Evolutionary conservation across 2,113 vertebrate genomes (phyloP), one percentile per base, ranked within the genome.

Genomic region (Rhinoderma darwinii): DNA sequence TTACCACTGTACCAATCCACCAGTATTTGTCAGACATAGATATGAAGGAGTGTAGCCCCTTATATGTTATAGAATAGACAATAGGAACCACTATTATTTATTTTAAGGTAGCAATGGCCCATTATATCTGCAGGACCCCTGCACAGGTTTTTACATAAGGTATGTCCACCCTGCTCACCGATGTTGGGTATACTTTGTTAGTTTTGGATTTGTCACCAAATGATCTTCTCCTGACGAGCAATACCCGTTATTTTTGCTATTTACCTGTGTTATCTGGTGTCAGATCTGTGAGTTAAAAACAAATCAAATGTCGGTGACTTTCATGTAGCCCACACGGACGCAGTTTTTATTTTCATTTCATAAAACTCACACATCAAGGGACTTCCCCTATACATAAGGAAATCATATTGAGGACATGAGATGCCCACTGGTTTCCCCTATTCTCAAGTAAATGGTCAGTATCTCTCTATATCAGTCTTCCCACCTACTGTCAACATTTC

Each of bases 351-450:
- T 68, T 73, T 73, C 3, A 37, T 20, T 3, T 41, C 22, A 41
- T 11, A 22, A 22, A 22, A 74, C 22, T 27, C 39, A 18, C 41
- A 56, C 51, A 80, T 37, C 32, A 37, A 59, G 32, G 76, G 77
- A 35, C 50, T 56, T 80, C 50, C 77, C 77, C 77, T 59, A 15
- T 3, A 39, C 51, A 25, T 22, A n/a, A 37, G 17, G 30, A 4
- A 22, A 20, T 59, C 22, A 14, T 80, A 80, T 37, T 59, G 51
- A 80, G 77, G 77, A 80, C 77, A 59, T 27, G 27, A 30, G 30
- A 51, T 32, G 17, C 44, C n/a, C n/a, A 51, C 44, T 30, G 6
- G 4, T 56, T 80, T 59, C 51, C 77, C 14, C 17, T 80, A 22
- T 25, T 56, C 30, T n/a, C 10, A 30, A 25, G 6, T 80, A 5